Evolutionary conservation across 2,888 invertebrate genomes (phyloP), one percentile per base, ranked within the genome.

Genomic region (Poecilobothrus nobilitatus): DNA sequence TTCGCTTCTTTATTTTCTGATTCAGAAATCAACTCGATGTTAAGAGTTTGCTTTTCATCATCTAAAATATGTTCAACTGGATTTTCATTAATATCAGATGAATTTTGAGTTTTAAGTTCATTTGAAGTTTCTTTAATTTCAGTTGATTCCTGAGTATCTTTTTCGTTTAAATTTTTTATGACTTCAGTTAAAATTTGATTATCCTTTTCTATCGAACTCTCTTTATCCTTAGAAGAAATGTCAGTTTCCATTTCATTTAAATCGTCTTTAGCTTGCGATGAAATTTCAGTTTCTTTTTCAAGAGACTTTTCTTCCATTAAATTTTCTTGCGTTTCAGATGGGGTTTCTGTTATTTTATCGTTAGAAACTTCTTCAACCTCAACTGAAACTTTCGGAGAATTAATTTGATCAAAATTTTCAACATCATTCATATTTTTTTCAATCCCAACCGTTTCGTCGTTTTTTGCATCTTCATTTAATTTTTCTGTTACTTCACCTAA

Each of bases 111-210:
- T 27, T 27, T 15, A 27, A 27, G 7, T 27, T 63, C 63, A 63
- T 6, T 6, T 18, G 34, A 34, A 1, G 18, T 34, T 37, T 71
- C 72, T 1, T 71, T 72, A 7, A 70, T 69, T 6, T 73, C 73
- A 0, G 73, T 12, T 53, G 5, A 53, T 53, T 15, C 9, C 9
- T 53, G 12, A 18, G 15, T 53, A 12, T 53, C 5, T 53, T 53
- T 12, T 53, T n/a, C 53, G 18, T 15, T 53, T 53, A 18, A 18
- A 18, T 18, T 18, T 9, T 15, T 53, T 15, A 1, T 18, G 15
- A 12, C 18, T 18, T 18, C 15, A 53, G 6, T 53, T 27, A 27
- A 27, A 27, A 4, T 27, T 27, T 27, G 3, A 27, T 27, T 27
- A 4, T 18, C 53, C 2, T 53, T 53, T 12, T 53, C 18, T 53